Percentiles rank a stretch among this genome's conserved stretches.
phyloP scores from a whole-genome alignment of 2,797 vertebrate genomes.

The Cichlasoma orientale region DNA sequence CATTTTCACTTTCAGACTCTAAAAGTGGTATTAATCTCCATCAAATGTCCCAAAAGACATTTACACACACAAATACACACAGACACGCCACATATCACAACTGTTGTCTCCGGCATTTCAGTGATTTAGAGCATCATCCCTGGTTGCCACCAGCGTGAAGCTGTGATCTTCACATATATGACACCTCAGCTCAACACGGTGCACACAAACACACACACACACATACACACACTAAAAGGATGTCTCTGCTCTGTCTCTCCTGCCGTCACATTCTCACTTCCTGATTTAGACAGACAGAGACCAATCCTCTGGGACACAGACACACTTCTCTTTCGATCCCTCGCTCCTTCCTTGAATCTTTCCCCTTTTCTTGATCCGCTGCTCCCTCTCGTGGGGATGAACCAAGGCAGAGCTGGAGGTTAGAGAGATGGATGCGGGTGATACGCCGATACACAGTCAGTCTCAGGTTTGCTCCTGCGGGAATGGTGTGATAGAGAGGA shows the following conservation, averaged over 20 bases:
- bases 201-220: conserved; percentile 36
- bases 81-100: conserved; percentile 61
- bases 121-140: conserved; percentile 71
- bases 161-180: conserved; percentile 77
- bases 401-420: conserved; percentile 50
- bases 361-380: conserved; percentile 50
- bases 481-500: conserved; percentile 61
- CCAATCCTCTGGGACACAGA: conserved; percentile 71
- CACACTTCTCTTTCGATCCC: conserved; percentile 59
- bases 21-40: conserved; percentile 57
- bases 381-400: conserved; percentile 63
- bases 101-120: conserved; percentile 59
- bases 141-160: conserved; percentile 66
- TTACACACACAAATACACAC: not conserved
- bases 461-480: conserved; percentile 69
- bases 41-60: conserved; percentile 59
- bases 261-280: conserved; percentile 78
- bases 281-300: conserved; percentile 76
- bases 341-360: conserved; percentile 37
- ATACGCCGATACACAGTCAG: conserved; percentile 58
- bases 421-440: conserved; percentile 49
- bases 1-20: conserved; percentile 63
- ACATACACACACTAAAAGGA: conserved; percentile 50
- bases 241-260: conserved; percentile 56
- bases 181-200: conserved; percentile 75